Base-by-base conservation (phyloP, 2,113 vertebrate species). In the Thamnaconus septentrionalis region DNA sequence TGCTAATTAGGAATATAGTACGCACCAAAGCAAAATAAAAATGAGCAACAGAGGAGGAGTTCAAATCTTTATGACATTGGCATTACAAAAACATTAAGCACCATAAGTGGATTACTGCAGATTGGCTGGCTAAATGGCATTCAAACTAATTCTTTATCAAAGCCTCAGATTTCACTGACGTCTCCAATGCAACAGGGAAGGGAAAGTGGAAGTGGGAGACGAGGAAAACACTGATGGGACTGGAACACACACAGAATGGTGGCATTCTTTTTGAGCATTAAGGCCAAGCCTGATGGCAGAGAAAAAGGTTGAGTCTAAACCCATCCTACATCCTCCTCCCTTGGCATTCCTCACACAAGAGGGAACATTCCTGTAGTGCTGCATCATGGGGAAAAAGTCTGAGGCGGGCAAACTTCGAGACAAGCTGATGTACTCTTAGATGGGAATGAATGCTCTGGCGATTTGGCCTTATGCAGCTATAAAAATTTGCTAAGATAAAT, bases 341-440 rank as follows among this genome's bases (percentile, higher is more conserved):
- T 64, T 72, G 62, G 68, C 83, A 84, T 84, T 88, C 87, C 79
- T 81, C 81, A 85, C 71, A 64, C 57, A 59, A 84, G 74, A 83
- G 75, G 62, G 69, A 90, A 88, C 84, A 88, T 86, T 90, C 82
- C 82, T 70, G 50, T 71, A 73, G 65, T 69, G 59, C 11, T 82
- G 77, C 71, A 88, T 88, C 87, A 88, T 69, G 65, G 73, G 51
- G 53, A 50, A 59, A 57, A 76, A 82, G 71, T 80, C 62, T 68
- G 79, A 69, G 64, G 60, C 59, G 44, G 62, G 59, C 69, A 61
- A 76, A 66, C 67, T 75, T 81, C 54, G 56, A 49, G 12, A 64
- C 41, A 44, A 6, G 58, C 43, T 12, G 65, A 69, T 76, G 60
- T 62, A 69, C 44, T 71, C 61, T 56, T 18, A 63, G 51, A 79